Percentiles rank a stretch among this genome's conserved stretches.
Evolutionary conservation across 2,113 vertebrate species (phyloP).

Genomic region (Seriola dumerili): DNA sequence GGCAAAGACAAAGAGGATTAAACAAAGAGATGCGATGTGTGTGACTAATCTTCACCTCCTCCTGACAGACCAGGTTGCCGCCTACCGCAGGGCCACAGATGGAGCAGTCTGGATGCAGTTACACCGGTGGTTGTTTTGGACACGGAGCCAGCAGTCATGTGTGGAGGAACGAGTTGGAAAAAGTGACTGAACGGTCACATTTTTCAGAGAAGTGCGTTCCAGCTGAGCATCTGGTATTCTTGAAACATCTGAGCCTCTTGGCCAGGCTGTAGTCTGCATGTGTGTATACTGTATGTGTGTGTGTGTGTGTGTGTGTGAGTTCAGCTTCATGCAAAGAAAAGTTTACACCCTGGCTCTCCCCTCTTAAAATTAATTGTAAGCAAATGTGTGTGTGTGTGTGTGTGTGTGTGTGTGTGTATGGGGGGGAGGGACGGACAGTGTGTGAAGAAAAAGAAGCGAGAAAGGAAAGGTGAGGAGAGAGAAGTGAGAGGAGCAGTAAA

Average conservation of each 20-base stretch:
- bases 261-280: constrained; percentile 7
- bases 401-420: too few relatives aligned
- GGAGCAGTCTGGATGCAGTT: constrained; percentile 41
- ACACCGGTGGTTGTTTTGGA: constrained; percentile 47
- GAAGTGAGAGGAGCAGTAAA: constrained; percentile 14
- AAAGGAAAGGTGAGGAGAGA: neutral
- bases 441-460: neutral
- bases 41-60: neutral
- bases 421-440: constrained; percentile 7
- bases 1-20: neutral
- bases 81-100: constrained; percentile 21
- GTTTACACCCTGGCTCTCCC: neutral
- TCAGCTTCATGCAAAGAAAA: neutral
- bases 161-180: constrained; percentile 68
- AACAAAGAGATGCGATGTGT: neutral
- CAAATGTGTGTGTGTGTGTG: neutral
- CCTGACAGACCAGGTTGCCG: neutral
- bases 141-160: constrained; percentile 49
- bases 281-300: neutral
- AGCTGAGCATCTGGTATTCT: constrained; percentile 77
- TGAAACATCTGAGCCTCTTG: constrained; percentile 55
- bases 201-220: constrained; percentile 49
- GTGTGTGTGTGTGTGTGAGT: constrained; percentile 13
- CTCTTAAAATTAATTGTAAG: neutral
- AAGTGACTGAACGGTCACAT: constrained; percentile 67